Percentiles rank a stretch among this genome's conserved stretches.
Conservation (phyloP, 2,797 vertebrate species). For the Serranus cabrilla region DNA sequence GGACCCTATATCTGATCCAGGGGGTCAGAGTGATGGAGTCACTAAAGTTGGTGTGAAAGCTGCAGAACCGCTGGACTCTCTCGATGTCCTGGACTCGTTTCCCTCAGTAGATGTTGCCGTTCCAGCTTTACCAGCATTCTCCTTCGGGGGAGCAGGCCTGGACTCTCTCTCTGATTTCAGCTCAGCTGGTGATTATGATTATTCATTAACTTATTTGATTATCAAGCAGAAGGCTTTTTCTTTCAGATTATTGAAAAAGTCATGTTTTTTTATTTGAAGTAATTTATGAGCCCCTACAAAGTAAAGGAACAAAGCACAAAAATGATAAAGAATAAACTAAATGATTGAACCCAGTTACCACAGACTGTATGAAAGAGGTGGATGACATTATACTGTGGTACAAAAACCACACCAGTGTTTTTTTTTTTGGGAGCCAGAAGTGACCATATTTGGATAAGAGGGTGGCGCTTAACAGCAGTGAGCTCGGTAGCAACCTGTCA, state of each 20-base stretch:
- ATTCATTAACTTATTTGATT: not conserved
- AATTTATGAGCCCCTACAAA: too few relatives aligned
- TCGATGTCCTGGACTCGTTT: constrained; percentile 89
- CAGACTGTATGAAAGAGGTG: too few relatives aligned
- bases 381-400: too few relatives aligned
- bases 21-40: not conserved
- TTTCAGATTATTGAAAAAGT: not conserved
- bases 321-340: too few relatives aligned
- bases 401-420: too few relatives aligned
- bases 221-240: not conserved
- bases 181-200: constrained; percentile 70
- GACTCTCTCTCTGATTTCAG: constrained; percentile 77
- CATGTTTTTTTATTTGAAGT: not conserved
- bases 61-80: constrained; percentile 61
- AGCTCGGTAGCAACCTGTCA: too few relatives aligned
- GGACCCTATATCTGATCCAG: constrained; percentile 63
- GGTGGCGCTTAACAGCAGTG: too few relatives aligned
- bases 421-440: too few relatives aligned
- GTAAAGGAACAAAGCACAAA: too few relatives aligned
- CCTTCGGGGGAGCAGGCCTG: constrained; percentile 52
- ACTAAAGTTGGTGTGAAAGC: constrained; percentile 3
- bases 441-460: too few relatives aligned
- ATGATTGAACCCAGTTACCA: too few relatives aligned
- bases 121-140: constrained; percentile 30
- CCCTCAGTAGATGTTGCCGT: constrained; percentile 20